Evolutionary conservation across 2,797 vertebrate genomes (phyloP).

Genomic region (Danio kyathit): DNA sequence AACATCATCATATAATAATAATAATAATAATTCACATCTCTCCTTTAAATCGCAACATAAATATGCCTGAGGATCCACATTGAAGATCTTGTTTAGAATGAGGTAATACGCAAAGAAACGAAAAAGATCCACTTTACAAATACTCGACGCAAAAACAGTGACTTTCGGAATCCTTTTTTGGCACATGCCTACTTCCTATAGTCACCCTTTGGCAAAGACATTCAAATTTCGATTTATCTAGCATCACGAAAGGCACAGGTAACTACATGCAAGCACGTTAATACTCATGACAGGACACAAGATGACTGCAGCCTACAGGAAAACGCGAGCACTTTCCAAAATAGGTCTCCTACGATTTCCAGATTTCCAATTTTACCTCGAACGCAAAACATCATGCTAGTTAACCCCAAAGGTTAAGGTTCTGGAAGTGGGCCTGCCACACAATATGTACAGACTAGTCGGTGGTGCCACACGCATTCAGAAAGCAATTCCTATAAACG

Average conservation of each 20-base stretch:
- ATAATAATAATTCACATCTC: conserved; percentile 12
- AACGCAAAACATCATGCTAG: background rate
- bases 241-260: conserved; percentile 48
- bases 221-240: conserved; percentile 28
- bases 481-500: background rate
- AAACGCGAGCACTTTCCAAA: background rate
- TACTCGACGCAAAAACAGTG: background rate
- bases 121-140: conserved; percentile 1
- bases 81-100: conserved; percentile 13
- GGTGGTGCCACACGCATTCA: background rate
- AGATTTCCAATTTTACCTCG: conserved; percentile 12
- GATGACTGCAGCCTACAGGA: conserved; percentile 18
- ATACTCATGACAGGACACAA: conserved; percentile 20
- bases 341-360: conserved; percentile 4
- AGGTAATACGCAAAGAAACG: conserved; percentile 10
- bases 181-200: conserved; percentile 49
- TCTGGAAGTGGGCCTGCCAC: conserved; percentile 9
- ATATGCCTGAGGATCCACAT: conserved; percentile 16
- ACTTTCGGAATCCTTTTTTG: conserved; percentile 56
- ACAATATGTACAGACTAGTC: background rate
- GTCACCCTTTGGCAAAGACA: conserved; percentile 57
- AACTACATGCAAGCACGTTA: conserved; percentile 38
- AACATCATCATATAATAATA: background rate
- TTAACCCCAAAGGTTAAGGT: background rate
- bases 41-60: conserved; percentile 16